Base-by-base conservation (phyloP, 2,113 vertebrate species). In the Ochotona curzoniae region DNA sequence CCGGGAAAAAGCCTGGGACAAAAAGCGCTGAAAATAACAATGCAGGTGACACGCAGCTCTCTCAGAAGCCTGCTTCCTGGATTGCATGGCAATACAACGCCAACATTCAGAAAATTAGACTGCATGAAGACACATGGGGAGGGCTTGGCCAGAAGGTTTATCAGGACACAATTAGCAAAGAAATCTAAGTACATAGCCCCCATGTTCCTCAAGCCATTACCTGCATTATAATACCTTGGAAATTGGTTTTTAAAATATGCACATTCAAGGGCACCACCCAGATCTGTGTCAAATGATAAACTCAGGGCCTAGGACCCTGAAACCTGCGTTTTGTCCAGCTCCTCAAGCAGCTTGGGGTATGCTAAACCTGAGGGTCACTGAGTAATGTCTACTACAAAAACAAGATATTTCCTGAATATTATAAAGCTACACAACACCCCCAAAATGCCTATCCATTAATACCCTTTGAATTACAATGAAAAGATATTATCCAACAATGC, bases 1-100 rank as follows among this genome's bases (percentile, higher is more conserved):
- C 32, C 30, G 15, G 23, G 83, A 97, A 96, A 74, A 96, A 83
- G 94, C n/a, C 67, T 93, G 64, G 94, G 88, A 87, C 78, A 21
- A 12, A 90, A 61, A 71, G 26, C 44, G n/a, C 93, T 93, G 89
- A 93, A 96, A 97, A 96, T 47, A 70, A 90, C 67, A 28, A 49
- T 90, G 76, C 90, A 91, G 90, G 73, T 94, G 76, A 51, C 84
- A 32, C 87, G 64, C 61, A 21, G 71, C 8, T 67, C 57, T 30
- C 21, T 17, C 49, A 74, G 85, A 54, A 79, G 71, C 44, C 38
- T 64, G 21, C 61, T 96, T 96, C 93, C 94, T 51, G 28, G 14
- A 64, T 11, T 51, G 8, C 6, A 67, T 47, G 70, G 90, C 94
- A 92, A 95, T 47, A 69, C 67, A 74, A 12, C 66, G 21, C 79